These are phyloP conservation scores for Ptychochromis oligacanthus DNA, from an alignment of 2,113 vertebrate species.

Conservation along the genomic window DNA sequence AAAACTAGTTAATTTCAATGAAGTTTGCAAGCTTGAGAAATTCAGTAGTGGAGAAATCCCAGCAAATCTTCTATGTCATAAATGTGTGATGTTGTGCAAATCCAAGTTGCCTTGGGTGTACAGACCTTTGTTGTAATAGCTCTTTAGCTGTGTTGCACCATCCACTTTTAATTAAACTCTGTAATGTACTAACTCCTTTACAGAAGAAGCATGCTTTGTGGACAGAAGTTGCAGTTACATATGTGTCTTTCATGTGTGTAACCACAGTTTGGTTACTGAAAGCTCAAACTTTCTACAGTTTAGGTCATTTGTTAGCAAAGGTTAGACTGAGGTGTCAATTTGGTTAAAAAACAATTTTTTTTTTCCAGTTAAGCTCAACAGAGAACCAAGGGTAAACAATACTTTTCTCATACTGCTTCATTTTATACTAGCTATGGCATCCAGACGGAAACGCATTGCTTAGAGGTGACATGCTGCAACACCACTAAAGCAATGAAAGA, in stretches of 20 bases:
- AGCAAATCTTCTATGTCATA: background rate
- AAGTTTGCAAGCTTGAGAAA: background rate
- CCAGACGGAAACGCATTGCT: background rate
- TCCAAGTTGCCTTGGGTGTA: background rate
- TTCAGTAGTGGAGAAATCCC: background rate
- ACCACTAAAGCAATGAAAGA: background rate
- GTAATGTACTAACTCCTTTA: background rate
- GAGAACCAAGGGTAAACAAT: rapidly evolving
- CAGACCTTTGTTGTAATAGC: background rate
- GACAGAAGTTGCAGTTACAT: background rate
- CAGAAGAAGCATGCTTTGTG: background rate
- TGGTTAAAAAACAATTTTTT: background rate
- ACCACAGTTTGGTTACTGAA: background rate
- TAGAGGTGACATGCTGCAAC: background rate
- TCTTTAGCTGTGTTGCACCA: background rate
- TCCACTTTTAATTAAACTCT: background rate
- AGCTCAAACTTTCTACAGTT: background rate
- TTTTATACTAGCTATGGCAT: background rate
- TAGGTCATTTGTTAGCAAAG: background rate
- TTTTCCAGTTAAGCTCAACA: background rate
- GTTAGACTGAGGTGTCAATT: background rate
- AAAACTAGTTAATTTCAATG: background rate
- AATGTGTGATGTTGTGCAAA: background rate
- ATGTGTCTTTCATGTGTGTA: background rate
- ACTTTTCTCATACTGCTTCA: background rate